phyloP scores from a whole-genome alignment of 2,888 invertebrate species.

The Cheilosia scutellata region DNA sequence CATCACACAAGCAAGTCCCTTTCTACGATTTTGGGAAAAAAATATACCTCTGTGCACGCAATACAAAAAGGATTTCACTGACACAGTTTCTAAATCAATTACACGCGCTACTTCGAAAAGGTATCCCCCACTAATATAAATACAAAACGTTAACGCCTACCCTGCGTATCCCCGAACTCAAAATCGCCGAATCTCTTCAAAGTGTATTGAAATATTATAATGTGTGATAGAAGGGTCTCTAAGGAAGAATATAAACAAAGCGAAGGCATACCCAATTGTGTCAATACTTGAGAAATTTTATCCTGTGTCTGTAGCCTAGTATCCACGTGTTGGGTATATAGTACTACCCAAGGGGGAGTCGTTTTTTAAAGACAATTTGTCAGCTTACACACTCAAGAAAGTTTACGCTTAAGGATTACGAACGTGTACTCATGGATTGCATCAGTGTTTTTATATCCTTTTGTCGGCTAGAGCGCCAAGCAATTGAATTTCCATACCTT shows the following conservation, averaged over 20 bases:
- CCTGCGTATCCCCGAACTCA: neutral
- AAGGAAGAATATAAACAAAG: neutral
- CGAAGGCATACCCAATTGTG: constrained; percentile 2
- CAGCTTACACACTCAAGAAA: neutral
- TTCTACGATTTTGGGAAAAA: neutral
- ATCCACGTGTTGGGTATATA: constrained; percentile 33
- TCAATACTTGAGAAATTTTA: constrained; percentile 1
- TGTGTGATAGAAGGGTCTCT: neutral
- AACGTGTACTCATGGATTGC: constrained; percentile 31
- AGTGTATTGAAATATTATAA: neutral
- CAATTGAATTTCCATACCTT: neutral
- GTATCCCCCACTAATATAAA: constrained; percentile 14
- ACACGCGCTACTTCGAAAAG: constrained; percentile 22
- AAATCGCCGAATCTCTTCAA: constrained; percentile 17
- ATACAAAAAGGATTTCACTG: constrained; percentile 2
- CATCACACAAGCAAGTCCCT: neutral
- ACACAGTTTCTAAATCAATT: constrained; percentile 34
- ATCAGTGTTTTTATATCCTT: constrained; percentile 13
- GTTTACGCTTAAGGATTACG: neutral
- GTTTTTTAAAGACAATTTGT: neutral
- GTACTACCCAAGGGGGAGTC: neutral
- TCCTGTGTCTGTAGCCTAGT: neutral
- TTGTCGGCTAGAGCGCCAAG: neutral
- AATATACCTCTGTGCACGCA: neutral
- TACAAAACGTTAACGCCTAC: neutral